These are phyloP conservation scores for Lycaon pictus DNA, from an alignment of 2,113 vertebrate genomes.

Conservation along the genomic window DNA sequence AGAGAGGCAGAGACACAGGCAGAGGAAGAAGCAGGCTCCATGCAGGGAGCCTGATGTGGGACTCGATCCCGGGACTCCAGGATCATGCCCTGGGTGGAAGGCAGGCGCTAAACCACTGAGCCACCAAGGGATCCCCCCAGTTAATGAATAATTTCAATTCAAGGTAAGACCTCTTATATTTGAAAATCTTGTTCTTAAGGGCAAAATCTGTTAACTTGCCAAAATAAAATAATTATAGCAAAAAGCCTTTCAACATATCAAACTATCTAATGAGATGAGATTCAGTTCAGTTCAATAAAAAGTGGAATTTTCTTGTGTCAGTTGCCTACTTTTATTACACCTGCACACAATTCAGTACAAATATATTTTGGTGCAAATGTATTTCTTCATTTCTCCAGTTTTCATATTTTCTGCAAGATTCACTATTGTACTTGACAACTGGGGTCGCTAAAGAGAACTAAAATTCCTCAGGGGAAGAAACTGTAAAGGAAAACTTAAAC, in stretches of 20 bases:
- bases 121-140: too few relatives aligned
- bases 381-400: slow-evolving; percentile 11
- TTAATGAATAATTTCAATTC: not conserved
- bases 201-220: slow-evolving; percentile 37
- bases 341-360: not conserved
- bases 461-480: not conserved
- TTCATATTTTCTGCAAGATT: not conserved
- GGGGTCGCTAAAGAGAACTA: not conserved
- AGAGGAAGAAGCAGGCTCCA: too few relatives aligned
- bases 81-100: too few relatives aligned
- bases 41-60: too few relatives aligned
- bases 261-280: not conserved
- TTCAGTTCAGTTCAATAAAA: not conserved
- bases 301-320: not conserved
- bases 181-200: slow-evolving; percentile 13
- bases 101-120: too few relatives aligned
- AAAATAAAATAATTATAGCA: slow-evolving; percentile 21
- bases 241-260: not conserved
- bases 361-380: not conserved
- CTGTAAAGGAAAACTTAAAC: not conserved
- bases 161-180: not conserved
- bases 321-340: not conserved
- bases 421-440: not conserved
- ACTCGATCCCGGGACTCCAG: too few relatives aligned
- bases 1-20: too few relatives aligned